phyloP scores from a whole-genome alignment of 2,113 vertebrate species.

The Cavia porcellus region DNA sequence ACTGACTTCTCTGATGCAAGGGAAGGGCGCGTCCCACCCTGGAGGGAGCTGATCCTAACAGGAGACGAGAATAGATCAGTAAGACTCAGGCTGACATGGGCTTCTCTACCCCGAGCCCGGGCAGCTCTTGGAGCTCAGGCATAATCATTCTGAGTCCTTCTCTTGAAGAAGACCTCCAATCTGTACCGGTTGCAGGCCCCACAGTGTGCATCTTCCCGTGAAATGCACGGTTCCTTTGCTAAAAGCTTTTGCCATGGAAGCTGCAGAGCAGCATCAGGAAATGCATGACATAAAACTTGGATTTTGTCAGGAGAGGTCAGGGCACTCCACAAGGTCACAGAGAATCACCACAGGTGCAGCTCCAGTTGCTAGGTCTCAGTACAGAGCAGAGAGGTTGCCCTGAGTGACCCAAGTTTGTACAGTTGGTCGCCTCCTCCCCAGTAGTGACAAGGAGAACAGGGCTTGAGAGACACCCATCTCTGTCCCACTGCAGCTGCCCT shows the following conservation, averaged over 20 bases:
- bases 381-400: conserved; percentile 23
- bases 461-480: not conserved
- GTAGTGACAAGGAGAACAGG: not conserved
- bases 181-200: not conserved
- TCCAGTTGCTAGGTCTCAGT: conserved; percentile 49
- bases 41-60: not conserved
- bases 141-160: not conserved
- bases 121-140: not conserved
- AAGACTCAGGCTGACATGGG: not conserved
- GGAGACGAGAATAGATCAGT: not conserved
- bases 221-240: not conserved
- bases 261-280: not conserved
- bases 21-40: not conserved
- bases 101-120: not conserved
- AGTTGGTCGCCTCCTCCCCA: conserved; percentile 39
- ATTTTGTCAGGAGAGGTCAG: conserved; percentile 55
- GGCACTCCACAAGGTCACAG: conserved; percentile 47
- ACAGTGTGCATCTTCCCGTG: not conserved
- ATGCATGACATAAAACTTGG: conserved; percentile 1
- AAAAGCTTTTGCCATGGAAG: not conserved
- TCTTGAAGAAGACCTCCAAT: not conserved
- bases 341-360: not conserved
- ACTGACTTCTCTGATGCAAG: not conserved
- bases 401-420: conserved; percentile 60
- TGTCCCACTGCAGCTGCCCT: not conserved